phyloP scores from a whole-genome alignment of 2,888 invertebrate genomes.

The Cheilosia scutellata region DNA sequence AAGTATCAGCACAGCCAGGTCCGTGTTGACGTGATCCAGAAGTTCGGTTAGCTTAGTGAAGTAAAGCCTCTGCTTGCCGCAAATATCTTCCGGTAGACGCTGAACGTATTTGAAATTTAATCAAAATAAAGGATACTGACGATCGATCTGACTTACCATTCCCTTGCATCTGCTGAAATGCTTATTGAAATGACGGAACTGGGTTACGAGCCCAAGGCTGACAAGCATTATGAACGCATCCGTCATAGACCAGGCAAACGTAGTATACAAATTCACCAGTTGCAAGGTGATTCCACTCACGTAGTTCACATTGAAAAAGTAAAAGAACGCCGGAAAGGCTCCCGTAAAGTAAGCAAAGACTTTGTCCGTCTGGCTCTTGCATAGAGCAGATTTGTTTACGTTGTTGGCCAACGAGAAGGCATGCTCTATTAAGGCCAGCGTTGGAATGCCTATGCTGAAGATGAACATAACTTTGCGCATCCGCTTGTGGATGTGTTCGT shows the following conservation, averaged over 20 bases:
- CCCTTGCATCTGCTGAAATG: slow-evolving; percentile 60
- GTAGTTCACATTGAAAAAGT: slow-evolving; percentile 84
- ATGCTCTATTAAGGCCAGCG: slow-evolving; percentile 84
- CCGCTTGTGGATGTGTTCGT: slow-evolving; percentile 25
- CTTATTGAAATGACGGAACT: slow-evolving; percentile 86
- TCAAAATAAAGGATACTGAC: background rate
- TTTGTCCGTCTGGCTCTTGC: slow-evolving; percentile 78
- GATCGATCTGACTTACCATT: slow-evolving; percentile 48
- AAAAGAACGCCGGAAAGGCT: slow-evolving; percentile 85
- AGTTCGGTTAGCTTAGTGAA: slow-evolving; percentile 85
- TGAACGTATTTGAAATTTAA: slow-evolving; percentile 14
- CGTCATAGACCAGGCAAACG: slow-evolving; percentile 88
- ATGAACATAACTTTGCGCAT: slow-evolving; percentile 36
- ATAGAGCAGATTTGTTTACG: slow-evolving; percentile 84
- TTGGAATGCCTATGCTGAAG: slow-evolving; percentile 56
- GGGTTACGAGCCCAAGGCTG: slow-evolving; percentile 87
- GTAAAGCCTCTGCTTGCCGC: slow-evolving; percentile 87
- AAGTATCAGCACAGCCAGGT: slow-evolving; percentile 86
- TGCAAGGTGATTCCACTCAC: slow-evolving; percentile 85
- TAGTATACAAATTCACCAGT: slow-evolving; percentile 83
- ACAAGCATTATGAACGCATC: slow-evolving; percentile 88
- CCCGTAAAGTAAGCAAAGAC: slow-evolving; percentile 81
- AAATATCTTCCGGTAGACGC: slow-evolving; percentile 86
- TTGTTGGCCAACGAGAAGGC: slow-evolving; percentile 86
- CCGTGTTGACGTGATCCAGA: slow-evolving; percentile 86